Conservation (phyloP, 2,113 vertebrate species). For the Scomber scombrus region DNA sequence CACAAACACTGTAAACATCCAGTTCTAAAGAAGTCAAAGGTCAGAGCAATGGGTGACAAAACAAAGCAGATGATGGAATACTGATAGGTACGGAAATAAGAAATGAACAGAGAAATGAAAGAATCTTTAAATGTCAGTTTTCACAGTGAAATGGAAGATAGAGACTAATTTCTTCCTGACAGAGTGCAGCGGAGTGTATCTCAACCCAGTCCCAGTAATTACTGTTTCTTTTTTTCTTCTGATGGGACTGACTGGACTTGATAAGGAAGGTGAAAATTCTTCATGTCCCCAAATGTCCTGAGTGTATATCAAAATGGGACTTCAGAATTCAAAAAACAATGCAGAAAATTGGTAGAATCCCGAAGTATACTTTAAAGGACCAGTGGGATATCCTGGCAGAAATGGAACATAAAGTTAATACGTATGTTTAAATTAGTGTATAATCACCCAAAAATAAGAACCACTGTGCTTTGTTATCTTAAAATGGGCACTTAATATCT, state of each 20-base stretch:
- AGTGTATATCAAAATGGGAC: slow-evolving; percentile 23
- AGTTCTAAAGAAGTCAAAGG: slow-evolving; percentile 1
- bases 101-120: slow-evolving; percentile 15
- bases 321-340: slow-evolving; percentile 14
- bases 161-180: slow-evolving; percentile 6
- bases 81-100: slow-evolving; percentile 14
- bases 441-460: no score
- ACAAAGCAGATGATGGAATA: slow-evolving; percentile 19
- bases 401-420: no score
- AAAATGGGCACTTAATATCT: no score
- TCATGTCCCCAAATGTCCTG: slow-evolving; percentile 20
- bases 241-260: background rate
- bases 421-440: no score
- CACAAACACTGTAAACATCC: background rate
- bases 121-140: slow-evolving; percentile 41
- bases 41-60: background rate
- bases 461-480: no score
- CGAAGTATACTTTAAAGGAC: background rate
- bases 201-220: slow-evolving; percentile 55
- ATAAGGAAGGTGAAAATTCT: slow-evolving; percentile 44
- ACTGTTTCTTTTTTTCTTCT: slow-evolving; percentile 7
- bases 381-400: no score
- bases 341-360: background rate
- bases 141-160: slow-evolving; percentile 26
- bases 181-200: slow-evolving; percentile 53